These are phyloP conservation scores for Prorops nasuta DNA, from an alignment of 1,140 invertebrate genomes.

Conservation along the genomic window DNA sequence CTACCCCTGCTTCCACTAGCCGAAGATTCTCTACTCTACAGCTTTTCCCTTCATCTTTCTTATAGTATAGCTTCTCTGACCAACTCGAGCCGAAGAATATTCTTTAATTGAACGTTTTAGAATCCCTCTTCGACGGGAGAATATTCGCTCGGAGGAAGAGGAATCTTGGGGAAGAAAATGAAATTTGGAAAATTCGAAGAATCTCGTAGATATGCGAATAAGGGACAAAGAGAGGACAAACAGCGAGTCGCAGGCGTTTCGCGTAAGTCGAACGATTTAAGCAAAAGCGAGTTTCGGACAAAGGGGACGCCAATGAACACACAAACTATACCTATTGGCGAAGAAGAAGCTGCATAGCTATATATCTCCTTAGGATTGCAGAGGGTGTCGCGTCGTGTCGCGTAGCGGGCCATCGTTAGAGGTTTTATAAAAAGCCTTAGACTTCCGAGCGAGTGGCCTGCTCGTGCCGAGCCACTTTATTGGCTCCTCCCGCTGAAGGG, in stretches of 20 bases:
- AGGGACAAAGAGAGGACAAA: too few relatives aligned
- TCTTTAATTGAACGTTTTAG: constrained; percentile 34
- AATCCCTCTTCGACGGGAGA: too few relatives aligned
- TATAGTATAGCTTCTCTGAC: too few relatives aligned
- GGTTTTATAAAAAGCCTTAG: constrained; percentile 24
- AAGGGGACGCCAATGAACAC: too few relatives aligned
- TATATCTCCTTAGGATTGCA: neutral
- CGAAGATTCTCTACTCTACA: neutral
- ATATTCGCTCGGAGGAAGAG: too few relatives aligned
- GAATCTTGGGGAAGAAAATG: too few relatives aligned
- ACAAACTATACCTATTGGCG: too few relatives aligned
- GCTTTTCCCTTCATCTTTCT: neutral
- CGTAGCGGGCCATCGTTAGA: neutral
- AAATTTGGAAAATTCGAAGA: too few relatives aligned
- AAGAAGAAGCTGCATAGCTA: neutral
- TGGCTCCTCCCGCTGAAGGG: constrained; percentile 34
- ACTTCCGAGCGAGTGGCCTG: constrained; percentile 19
- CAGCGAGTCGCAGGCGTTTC: too few relatives aligned
- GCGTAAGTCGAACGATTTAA: too few relatives aligned
- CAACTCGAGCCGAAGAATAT: constrained; percentile 24
- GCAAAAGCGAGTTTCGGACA: too few relatives aligned
- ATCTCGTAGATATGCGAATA: too few relatives aligned
- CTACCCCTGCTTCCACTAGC: constrained; percentile 16
- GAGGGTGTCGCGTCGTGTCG: neutral
- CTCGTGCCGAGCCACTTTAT: constrained; percentile 30